These are phyloP conservation scores for Drosophila limbata DNA, from an alignment of 2,888 invertebrate genomes.

Conservation along the genomic window DNA sequence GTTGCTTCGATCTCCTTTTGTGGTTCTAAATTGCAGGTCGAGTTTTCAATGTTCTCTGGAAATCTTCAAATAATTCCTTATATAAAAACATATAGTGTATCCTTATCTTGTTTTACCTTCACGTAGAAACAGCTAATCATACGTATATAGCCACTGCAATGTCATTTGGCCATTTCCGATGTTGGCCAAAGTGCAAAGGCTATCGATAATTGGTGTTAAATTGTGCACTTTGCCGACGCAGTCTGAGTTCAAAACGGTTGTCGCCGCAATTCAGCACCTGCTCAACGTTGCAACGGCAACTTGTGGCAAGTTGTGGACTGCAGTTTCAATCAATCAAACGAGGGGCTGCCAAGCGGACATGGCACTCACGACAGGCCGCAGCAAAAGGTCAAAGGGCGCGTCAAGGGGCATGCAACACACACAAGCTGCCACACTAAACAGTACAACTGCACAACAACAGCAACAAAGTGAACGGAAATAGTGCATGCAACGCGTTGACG, in stretches of 20 bases:
- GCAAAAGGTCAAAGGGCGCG: constrained; percentile 51
- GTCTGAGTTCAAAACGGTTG: constrained; percentile 7
- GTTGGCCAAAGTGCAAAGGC: constrained; percentile 30
- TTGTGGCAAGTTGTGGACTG: constrained; percentile 65
- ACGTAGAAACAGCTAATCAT: not conserved
- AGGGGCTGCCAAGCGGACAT: constrained; percentile 51
- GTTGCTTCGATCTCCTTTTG: too few species aligned
- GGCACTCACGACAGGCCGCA: constrained; percentile 49
- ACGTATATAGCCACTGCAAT: not conserved
- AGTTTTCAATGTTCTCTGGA: too few species aligned
- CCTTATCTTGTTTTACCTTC: not conserved
- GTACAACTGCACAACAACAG: not conserved
- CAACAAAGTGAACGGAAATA: constrained; percentile 33
- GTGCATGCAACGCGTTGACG: constrained; percentile 35
- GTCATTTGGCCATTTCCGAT: not conserved
- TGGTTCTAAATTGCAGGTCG: too few species aligned
- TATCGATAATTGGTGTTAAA: constrained; percentile 40
- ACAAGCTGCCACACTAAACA: constrained; percentile 14
- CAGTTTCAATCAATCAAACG: constrained; percentile 82
- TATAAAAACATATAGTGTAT: too few species aligned
- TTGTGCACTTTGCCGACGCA: constrained; percentile 26
- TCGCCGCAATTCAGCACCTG: constrained; percentile 19
- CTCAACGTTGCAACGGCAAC: constrained; percentile 24
- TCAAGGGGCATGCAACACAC: constrained; percentile 18
- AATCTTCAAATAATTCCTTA: too few species aligned